phyloP scores from a whole-genome alignment of 2,113 vertebrate genomes.

The Pomatorhinus ruficollis region DNA sequence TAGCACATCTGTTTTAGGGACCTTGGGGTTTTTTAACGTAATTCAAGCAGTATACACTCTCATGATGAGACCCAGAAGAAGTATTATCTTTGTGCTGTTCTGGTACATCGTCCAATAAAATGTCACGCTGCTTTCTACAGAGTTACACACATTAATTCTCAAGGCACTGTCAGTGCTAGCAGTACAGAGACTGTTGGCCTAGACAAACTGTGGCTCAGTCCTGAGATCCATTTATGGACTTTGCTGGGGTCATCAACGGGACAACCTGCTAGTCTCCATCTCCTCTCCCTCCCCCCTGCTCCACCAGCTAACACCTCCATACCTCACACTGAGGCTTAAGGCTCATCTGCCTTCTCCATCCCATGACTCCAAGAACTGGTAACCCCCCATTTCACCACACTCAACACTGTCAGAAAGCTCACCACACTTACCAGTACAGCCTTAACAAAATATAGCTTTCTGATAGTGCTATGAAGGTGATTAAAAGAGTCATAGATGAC shows the following conservation, averaged over 20 bases:
- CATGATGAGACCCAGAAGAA: not conserved
- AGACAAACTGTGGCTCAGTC: not conserved
- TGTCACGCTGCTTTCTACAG: not conserved
- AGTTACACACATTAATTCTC: not conserved
- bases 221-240: not conserved
- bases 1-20: not conserved
- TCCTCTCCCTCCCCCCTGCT: not conserved
- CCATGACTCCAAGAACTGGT: not conserved
- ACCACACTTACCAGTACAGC: not conserved
- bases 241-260: accelerated
- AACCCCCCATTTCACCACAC: not conserved
- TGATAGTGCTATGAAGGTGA: not conserved
- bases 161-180: not conserved
- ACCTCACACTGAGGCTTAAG: not conserved
- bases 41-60: not conserved
- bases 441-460: not conserved
- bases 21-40: accelerated
- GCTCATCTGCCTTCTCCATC: not conserved
- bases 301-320: not conserved
- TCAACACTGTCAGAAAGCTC: not conserved
- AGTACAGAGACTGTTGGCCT: not conserved
- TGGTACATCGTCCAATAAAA: not conserved
- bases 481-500: not conserved
- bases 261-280: not conserved
- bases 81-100: not conserved